phyloP scores from a whole-genome alignment of 2,113 vertebrate species.

The Gymnarchus niloticus region DNA sequence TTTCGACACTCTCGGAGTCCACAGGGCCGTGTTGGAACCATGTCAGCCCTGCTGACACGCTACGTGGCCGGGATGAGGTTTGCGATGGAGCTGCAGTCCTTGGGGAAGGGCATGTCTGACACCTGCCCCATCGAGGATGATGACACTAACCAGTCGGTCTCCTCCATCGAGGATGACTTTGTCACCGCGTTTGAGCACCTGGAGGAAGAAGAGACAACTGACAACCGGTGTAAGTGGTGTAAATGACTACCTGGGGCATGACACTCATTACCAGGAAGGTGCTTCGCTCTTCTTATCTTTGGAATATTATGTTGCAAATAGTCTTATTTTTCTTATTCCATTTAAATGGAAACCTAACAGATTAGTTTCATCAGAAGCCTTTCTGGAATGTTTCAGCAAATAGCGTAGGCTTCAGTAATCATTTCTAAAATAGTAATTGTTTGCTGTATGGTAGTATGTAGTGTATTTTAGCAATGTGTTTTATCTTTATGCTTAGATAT shows the following conservation, averaged over 20 bases:
- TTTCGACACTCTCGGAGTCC: conserved; percentile 70
- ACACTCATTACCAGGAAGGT: neutral
- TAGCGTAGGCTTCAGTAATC: neutral
- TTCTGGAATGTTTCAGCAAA: neutral
- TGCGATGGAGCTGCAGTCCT: conserved; percentile 68
- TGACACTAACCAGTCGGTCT: conserved; percentile 93
- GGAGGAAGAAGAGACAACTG: conserved; percentile 79
- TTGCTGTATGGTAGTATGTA: neutral
- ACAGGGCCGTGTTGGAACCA: conserved; percentile 62
- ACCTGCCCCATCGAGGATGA: conserved; percentile 75
- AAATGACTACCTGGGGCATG: neutral
- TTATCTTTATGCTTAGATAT: neutral
- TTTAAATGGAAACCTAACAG: neutral
- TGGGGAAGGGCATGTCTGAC: conserved; percentile 58
- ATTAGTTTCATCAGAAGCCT: neutral
- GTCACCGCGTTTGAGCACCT: conserved; percentile 94
- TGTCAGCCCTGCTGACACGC: conserved; percentile 78
- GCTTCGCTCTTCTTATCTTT: neutral
- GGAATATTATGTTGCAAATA: neutral
- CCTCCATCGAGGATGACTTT: conserved; percentile 97
- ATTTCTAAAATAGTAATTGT: neutral
- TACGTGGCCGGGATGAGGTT: conserved; percentile 78
- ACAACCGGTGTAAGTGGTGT: conserved; percentile 58
- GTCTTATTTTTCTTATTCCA: neutral
- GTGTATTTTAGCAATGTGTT: neutral